Conservation (phyloP, 2,888 invertebrate genomes). For the Drosophila yooni region DNA sequence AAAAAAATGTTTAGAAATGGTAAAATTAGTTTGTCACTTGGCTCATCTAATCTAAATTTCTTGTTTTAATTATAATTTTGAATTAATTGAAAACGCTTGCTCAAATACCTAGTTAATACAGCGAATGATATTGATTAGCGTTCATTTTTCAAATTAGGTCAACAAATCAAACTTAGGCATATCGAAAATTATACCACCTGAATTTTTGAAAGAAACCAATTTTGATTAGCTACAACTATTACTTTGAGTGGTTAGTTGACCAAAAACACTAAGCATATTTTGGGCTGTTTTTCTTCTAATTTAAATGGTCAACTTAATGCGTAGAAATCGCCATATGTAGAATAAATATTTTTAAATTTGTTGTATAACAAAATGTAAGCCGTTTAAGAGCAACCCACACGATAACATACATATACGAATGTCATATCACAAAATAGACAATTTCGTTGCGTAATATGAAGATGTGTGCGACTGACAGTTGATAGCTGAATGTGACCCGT, state of each 20-base stretch:
- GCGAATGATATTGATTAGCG: background rate
- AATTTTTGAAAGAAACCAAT: background rate
- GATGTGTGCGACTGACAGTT: background rate
- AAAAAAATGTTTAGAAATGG: background rate
- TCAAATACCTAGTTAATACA: too few species aligned
- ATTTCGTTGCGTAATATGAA: background rate
- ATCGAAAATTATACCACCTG: background rate
- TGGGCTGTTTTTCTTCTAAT: background rate
- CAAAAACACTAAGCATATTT: background rate
- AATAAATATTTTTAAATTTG: background rate
- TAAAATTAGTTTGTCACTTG: background rate
- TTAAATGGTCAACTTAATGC: background rate
- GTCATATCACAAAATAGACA: background rate
- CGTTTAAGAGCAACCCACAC: background rate
- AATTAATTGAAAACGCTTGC: background rate
- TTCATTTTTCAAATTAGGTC: background rate
- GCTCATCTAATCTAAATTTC: background rate
- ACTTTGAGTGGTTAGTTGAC: background rate
- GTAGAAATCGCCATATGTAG: background rate
- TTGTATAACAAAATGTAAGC: background rate
- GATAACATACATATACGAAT: background rate
- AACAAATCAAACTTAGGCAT: background rate
- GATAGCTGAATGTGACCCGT: too few species aligned
- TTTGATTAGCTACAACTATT: fast-evolving
- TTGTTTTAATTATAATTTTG: background rate